phyloP scores from a whole-genome alignment of 2,113 vertebrate genomes.

The Bos taurus region ARS-UCD2.0 NC_037329.1:84474001-84474500 shows the following conservation, averaged over 20 bases:
- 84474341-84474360: too few species aligned
- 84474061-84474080: neutral
- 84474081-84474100: neutral
- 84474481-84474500: too few species aligned
- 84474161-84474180: neutral
- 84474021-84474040: neutral
- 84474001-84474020: neutral
- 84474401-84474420: too few species aligned
- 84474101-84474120: neutral
- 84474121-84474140: neutral
- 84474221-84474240: neutral
- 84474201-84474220: neutral
- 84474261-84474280: neutral
- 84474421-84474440: too few species aligned
- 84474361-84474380: too few species aligned
- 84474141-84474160: neutral
- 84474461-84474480: too few species aligned
- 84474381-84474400: too few species aligned
- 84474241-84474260: neutral
- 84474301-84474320: too few species aligned
- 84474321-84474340: too few species aligned
- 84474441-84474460: too few species aligned
- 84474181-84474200: neutral
- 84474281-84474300: neutral
- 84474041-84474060: neutral